Evolutionary conservation across 2,888 invertebrate species (phyloP).

Genomic region (Acanthococcus lagerstroemiae): DNA sequence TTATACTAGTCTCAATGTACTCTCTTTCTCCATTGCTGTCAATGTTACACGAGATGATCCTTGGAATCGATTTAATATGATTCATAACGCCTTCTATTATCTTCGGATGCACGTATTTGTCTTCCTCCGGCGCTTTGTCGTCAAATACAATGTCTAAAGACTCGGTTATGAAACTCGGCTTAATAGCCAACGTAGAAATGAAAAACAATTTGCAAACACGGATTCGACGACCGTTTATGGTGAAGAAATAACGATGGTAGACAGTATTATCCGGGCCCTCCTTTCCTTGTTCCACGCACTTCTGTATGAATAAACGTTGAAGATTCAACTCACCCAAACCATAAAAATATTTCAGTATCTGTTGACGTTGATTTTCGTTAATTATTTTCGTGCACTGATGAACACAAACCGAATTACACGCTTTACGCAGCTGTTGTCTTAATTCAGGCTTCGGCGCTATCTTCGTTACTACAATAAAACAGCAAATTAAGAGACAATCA

Average conservation of each 20-base stretch:
- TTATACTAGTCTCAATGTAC: constrained; percentile 22
- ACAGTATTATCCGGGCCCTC: constrained; percentile 1
- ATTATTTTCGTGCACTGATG: constrained; percentile 13
- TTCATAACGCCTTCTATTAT: constrained; percentile 21
- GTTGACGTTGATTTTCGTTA: constrained; percentile 16
- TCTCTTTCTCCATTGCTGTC: constrained; percentile 14
- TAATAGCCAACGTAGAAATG: constrained; percentile 15
- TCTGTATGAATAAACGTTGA: constrained; percentile 24
- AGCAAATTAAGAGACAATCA: too few species aligned
- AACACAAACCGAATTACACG: constrained; percentile 11
- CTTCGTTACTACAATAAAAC: not conserved
- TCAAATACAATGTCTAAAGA: constrained; percentile 17
- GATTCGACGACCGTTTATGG: constrained; percentile 22
- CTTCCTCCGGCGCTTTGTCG: constrained; percentile 13
- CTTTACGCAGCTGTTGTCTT: constrained; percentile 17
- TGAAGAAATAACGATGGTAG: constrained; percentile 15
- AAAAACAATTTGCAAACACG: constrained; percentile 29
- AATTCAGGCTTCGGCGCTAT: constrained; percentile 2
- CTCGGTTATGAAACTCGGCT: constrained; percentile 13
- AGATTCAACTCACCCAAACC: constrained; percentile 16
- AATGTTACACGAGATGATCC: constrained; percentile 18
- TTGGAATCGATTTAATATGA: constrained; percentile 28
- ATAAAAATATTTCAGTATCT: constrained; percentile 26
- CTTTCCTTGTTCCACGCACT: constrained; percentile 16
- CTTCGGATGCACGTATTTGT: constrained; percentile 10